phyloP scores from a whole-genome alignment of 1,140 invertebrate genomes.

The Drepana arcuata region DNA sequence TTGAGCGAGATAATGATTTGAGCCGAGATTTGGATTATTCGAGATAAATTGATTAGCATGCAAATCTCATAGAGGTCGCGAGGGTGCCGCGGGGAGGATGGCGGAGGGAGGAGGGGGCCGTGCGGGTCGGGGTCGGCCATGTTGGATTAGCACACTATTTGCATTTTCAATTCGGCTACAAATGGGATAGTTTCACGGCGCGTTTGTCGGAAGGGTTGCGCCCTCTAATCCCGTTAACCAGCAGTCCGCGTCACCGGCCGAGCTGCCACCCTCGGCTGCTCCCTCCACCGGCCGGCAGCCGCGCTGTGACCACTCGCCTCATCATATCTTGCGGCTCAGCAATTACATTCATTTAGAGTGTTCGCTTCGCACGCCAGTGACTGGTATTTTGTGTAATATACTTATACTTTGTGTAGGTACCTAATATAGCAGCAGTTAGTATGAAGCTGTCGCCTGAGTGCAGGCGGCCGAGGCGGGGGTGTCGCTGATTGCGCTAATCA shows the following conservation, averaged over 20 bases:
- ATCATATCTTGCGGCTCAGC: too few relatives aligned
- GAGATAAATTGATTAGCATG: too few relatives aligned
- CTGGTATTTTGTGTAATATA: too few relatives aligned
- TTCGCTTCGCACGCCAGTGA: too few relatives aligned
- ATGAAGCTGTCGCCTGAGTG: conserved; percentile 9
- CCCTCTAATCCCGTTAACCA: conserved; percentile 32
- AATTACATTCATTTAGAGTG: too few relatives aligned
- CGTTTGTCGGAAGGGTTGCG: conserved; percentile 26
- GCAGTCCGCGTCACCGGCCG: conserved; percentile 16
- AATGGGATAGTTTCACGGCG: neutral
- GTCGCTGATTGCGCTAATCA: conserved; percentile 23
- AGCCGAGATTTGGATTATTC: too few relatives aligned
- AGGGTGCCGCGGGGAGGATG: too few relatives aligned
- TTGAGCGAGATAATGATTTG: too few relatives aligned
- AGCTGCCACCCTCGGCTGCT: conserved; percentile 1
- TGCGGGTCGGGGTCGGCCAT: conserved; percentile 23
- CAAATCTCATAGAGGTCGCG: too few relatives aligned
- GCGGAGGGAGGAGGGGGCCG: neutral
- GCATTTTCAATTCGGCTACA: conserved; percentile 42
- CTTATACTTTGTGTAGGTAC: too few relatives aligned
- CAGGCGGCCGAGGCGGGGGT: conserved; percentile 1
- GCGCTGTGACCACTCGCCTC: too few relatives aligned
- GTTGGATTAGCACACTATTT: conserved; percentile 47
- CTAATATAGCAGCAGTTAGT: conserved; percentile 15
- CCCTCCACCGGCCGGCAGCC: conserved; percentile 1